These are phyloP conservation scores for Smittia aterrima DNA, from an alignment of 2,888 invertebrate species.

Conservation along the genomic window DNA sequence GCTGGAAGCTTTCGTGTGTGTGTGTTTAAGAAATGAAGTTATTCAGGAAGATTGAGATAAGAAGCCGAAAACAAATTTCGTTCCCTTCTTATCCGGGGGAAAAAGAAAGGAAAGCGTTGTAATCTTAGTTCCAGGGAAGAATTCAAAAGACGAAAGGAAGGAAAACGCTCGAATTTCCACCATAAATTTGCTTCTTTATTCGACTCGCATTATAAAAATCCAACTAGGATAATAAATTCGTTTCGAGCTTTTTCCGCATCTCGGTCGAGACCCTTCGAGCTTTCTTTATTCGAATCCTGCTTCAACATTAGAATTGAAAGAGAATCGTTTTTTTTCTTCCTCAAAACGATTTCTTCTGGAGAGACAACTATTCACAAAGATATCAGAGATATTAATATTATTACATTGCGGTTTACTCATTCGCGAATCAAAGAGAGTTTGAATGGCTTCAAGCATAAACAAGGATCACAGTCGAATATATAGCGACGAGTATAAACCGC, in stretches of 20 bases:
- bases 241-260: neutral
- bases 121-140: neutral
- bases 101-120: neutral
- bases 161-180: conserved; percentile 28
- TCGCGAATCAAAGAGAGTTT: neutral
- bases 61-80: conserved; percentile 4
- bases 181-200: conserved; percentile 39
- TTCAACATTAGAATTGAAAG: neutral
- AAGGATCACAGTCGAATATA: neutral
- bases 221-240: conserved; percentile 13
- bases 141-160: neutral
- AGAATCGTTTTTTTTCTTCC: conserved; percentile 8
- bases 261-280: neutral
- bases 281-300: neutral
- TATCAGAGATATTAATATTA: neutral
- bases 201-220: conserved; percentile 29
- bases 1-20: neutral
- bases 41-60: conserved; percentile 4
- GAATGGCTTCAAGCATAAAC: neutral
- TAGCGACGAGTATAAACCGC: neutral
- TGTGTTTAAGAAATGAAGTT: conserved; percentile 4
- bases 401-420: neutral
- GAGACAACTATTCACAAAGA: neutral
- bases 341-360: neutral
- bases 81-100: neutral